These are phyloP conservation scores for Margaritifera margaritifera DNA, from an alignment of 2,888 invertebrate genomes.

Conservation along the genomic window DNA sequence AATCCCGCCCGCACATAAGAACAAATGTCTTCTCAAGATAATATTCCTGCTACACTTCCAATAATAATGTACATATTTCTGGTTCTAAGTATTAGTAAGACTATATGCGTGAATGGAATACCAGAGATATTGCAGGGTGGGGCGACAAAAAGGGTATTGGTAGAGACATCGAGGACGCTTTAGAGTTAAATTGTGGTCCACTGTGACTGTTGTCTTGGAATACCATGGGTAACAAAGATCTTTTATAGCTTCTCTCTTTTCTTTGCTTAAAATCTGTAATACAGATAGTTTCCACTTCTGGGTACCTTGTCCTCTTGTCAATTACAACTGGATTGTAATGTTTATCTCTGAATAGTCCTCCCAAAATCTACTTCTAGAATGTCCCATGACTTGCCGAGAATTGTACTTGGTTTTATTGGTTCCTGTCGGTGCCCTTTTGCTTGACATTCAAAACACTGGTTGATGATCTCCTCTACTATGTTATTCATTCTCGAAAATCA, in stretches of 20 bases:
- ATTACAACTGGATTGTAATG: conserved; percentile 19
- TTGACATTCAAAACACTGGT: conserved; percentile 8
- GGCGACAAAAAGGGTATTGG: too few relatives aligned
- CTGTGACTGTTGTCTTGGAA: conserved; percentile 13
- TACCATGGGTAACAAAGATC: conserved; percentile 26
- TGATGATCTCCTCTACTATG: conserved; percentile 5
- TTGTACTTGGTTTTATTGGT: conserved; percentile 16
- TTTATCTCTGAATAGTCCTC: neutral
- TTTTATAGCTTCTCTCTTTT: conserved; percentile 7
- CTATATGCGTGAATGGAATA: too few relatives aligned
- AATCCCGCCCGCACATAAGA: too few relatives aligned
- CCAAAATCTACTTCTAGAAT: conserved; percentile 8
- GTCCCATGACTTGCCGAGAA: conserved; percentile 11
- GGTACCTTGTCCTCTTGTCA: conserved; percentile 20
- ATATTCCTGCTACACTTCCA: too few relatives aligned
- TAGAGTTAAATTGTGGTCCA: conserved; percentile 28
- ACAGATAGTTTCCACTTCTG: conserved; percentile 12
- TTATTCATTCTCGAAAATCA: conserved; percentile 10
- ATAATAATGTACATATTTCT: too few relatives aligned
- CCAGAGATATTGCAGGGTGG: too few relatives aligned
- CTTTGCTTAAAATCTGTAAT: conserved; percentile 11
- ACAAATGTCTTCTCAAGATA: too few relatives aligned
- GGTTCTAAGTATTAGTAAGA: too few relatives aligned
- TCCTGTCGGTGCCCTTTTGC: conserved; percentile 17
- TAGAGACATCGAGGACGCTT: too few relatives aligned